Evolutionary conservation across 53 echinoderm and acorn worm species (phyloP), one percentile per base, ranked within the genome.

Genomic region (Temnopleurus reevesii): DNA sequence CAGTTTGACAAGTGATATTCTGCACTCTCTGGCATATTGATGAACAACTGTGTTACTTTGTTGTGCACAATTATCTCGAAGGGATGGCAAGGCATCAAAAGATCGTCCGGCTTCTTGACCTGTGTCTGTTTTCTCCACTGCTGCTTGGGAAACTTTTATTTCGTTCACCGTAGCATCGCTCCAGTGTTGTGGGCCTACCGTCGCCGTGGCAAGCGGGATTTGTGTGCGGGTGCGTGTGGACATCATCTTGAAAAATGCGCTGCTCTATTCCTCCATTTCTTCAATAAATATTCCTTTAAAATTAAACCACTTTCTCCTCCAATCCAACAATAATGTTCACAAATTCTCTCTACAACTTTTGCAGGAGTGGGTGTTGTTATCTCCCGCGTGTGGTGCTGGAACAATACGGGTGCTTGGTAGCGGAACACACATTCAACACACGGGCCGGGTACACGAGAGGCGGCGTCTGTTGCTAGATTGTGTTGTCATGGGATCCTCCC

Each of bases 11-110:
- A 99, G 91, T 23, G 96, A 93, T 18, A 96, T 92, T 77, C 96
- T 92, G 47, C 96, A 96, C 87, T 99, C 99, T 35, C 96, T 92
- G 25, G 93, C 96, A 90, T 99, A 99, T 25, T 93, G 91, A 41
- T 93, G 93, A 19, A 99, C 92, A 26, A 99, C 99, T 59, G 95
- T 95, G 85, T 99, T 99, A 83, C 99, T 99, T 76, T 99, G 99
- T 76, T 94, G 99, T 25, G 96, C 99, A 93, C 99, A 99, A 86
- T 95, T 99, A 55, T 99, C 99, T 53, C 99, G 90, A 27, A 99
- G 94, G 36, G 99, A 92, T 36, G 99, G 99, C 24, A 99, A 87
- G 33, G 96, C 96, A 59, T 99, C 99, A n/a, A 93, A 82, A 43
- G 96, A 91, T 26, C 99, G 96, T 55, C 99, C 99, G 25, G 93